phyloP scores from a whole-genome alignment of 2,888 invertebrate genomes.

The Zootermopsis nevadensis region DNA sequence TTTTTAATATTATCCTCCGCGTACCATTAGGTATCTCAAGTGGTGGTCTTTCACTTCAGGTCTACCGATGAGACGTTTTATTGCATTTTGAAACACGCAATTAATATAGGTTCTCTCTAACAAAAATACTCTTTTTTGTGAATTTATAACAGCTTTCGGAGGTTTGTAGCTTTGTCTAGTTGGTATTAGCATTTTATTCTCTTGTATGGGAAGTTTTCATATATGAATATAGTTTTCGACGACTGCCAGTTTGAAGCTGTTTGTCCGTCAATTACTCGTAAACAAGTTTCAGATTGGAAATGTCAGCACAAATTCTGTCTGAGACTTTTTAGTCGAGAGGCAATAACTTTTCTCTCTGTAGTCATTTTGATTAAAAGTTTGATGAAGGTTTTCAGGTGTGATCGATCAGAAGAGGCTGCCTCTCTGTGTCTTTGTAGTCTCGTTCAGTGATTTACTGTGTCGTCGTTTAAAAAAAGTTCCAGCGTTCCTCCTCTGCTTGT shows the following conservation, averaged over 20 bases:
- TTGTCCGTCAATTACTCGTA: conserved; percentile 12
- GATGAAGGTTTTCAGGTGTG: conserved; percentile 14
- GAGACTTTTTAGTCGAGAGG: conserved; percentile 1
- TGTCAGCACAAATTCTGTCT: neutral
- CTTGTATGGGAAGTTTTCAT: neutral
- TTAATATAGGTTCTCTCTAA: too few relatives aligned
- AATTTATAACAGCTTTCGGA: too few relatives aligned
- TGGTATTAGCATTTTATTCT: neutral
- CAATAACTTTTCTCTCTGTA: conserved; percentile 13
- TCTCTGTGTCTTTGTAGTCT: neutral
- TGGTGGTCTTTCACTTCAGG: too few relatives aligned
- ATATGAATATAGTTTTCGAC: neutral
- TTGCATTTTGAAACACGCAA: too few relatives aligned
- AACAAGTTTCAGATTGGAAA: conserved; percentile 4
- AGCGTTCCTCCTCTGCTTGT: too few relatives aligned
- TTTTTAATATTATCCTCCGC: too few relatives aligned
- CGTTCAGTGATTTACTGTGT: neutral
- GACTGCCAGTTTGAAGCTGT: neutral
- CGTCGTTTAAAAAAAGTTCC: neutral
- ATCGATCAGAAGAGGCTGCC: neutral
- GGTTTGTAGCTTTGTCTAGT: too few relatives aligned
- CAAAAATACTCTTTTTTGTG: too few relatives aligned
- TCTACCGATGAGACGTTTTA: too few relatives aligned
- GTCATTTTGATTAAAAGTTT: conserved; percentile 25
- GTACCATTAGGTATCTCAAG: too few relatives aligned